Evolutionary conservation across 2,888 invertebrate genomes (phyloP).

Genomic region (Sympetrum striolatum): DNA sequence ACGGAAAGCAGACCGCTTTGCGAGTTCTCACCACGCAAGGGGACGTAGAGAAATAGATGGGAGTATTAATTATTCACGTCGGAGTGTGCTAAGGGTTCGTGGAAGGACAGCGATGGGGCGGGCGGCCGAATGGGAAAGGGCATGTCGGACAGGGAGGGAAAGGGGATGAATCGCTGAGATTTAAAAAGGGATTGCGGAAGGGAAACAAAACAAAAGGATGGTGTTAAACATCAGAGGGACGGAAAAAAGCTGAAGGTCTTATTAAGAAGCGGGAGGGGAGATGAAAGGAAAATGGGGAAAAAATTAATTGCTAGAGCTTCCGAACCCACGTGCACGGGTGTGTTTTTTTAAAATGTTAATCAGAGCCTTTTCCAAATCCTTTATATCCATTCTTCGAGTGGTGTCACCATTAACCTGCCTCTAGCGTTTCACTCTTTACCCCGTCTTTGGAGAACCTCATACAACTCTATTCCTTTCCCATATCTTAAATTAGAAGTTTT

Average conservation of each 20-base stretch:
- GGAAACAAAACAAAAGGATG: not conserved
- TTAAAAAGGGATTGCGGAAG: not conserved
- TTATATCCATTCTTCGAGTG: not conserved
- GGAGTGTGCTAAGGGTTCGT: not conserved
- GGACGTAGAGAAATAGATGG: not conserved
- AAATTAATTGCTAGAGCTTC: not conserved
- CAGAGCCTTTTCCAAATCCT: not conserved
- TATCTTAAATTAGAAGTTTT: not conserved
- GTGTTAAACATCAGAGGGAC: not conserved
- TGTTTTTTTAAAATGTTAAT: not conserved
- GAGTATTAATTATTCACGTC: not conserved
- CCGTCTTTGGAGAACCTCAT: not conserved
- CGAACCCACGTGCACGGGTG: not conserved
- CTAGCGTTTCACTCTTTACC: not conserved
- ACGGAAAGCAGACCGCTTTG: not conserved
- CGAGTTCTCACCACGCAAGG: not conserved
- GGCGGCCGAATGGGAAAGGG: not conserved
- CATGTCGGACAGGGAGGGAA: not conserved
- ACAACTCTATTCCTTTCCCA: not conserved
- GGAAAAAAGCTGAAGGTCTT: not conserved
- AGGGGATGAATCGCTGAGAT: not conserved
- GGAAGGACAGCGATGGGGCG: not conserved
- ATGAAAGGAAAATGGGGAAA: not conserved
- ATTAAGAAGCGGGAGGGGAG: not conserved
- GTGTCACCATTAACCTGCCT: not conserved